Conservation (phyloP, 2,888 invertebrate genomes). For the Cartodere bifasciata region DNA sequence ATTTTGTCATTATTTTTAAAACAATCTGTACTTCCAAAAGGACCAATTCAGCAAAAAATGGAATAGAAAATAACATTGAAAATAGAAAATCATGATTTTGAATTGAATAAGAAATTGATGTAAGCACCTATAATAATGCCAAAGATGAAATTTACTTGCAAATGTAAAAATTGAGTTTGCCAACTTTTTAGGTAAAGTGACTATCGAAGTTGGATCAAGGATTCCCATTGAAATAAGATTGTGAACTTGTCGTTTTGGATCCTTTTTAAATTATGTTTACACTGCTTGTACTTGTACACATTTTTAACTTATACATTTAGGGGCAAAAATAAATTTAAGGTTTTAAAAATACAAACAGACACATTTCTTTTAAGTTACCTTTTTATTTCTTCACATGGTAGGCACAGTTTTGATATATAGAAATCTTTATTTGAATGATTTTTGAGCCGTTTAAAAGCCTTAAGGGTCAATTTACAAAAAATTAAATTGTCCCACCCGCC, state of each 20-base stretch:
- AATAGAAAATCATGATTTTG: too few species aligned
- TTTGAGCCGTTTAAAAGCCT: too few species aligned
- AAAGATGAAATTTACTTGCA: not conserved
- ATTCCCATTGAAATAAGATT: not conserved
- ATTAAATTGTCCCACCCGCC: too few species aligned
- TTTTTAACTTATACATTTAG: too few species aligned
- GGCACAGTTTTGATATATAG: not conserved
- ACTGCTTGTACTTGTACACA: too few species aligned
- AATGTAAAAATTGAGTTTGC: not conserved
- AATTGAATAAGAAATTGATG: constrained; percentile 1
- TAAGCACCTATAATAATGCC: not conserved
- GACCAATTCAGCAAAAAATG: too few species aligned
- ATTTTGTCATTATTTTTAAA: not conserved
- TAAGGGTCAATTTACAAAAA: too few species aligned
- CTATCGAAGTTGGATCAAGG: not conserved
- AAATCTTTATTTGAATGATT: not conserved
- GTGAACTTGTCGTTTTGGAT: constrained; percentile 1
- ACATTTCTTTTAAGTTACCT: too few species aligned
- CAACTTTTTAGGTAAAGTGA: not conserved
- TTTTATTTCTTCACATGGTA: not conserved
- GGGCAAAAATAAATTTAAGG: too few species aligned
- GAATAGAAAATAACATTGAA: too few species aligned
- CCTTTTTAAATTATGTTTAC: not conserved
- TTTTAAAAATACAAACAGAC: too few species aligned
- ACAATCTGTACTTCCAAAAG: too few species aligned